Conservation (phyloP, 2,888 invertebrate species). For the Cephus spinipes region DNA sequence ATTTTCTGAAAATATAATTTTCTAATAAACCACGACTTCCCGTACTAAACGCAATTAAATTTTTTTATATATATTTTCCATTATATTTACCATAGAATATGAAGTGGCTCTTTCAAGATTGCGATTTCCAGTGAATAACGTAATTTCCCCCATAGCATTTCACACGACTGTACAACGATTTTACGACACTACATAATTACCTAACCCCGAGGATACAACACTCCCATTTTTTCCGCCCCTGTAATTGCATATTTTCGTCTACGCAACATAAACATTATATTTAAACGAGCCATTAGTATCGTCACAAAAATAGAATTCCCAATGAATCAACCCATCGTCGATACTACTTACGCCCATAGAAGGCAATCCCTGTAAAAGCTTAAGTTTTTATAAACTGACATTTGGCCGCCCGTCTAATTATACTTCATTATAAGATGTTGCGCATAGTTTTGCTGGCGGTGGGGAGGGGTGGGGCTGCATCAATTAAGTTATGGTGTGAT, state of each 20-base stretch:
- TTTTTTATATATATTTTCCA: too few relatives aligned
- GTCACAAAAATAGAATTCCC: too few relatives aligned
- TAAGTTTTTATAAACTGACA: neutral
- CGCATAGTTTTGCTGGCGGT: neutral
- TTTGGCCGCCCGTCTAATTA: neutral
- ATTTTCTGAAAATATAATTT: too few relatives aligned
- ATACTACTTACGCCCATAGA: neutral
- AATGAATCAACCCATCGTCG: neutral
- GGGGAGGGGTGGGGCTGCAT: neutral
- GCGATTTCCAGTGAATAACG: neutral
- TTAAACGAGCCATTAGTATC: too few relatives aligned
- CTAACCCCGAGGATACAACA: neutral
- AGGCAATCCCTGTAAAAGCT: neutral
- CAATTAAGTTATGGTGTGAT: slow-evolving; percentile 7
- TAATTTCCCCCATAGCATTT: neutral
- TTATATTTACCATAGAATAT: too few relatives aligned
- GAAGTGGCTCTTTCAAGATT: too few relatives aligned
- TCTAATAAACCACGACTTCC: too few relatives aligned
- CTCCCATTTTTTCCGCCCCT: neutral
- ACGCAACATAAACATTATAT: neutral
- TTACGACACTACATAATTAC: neutral
- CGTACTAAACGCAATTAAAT: too few relatives aligned
- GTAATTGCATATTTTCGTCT: neutral
- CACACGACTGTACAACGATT: neutral
- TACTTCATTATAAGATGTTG: neutral